Evolutionary conservation across 2,888 invertebrate genomes (phyloP).

Genomic region (Drosophila flavopinicola): DNA sequence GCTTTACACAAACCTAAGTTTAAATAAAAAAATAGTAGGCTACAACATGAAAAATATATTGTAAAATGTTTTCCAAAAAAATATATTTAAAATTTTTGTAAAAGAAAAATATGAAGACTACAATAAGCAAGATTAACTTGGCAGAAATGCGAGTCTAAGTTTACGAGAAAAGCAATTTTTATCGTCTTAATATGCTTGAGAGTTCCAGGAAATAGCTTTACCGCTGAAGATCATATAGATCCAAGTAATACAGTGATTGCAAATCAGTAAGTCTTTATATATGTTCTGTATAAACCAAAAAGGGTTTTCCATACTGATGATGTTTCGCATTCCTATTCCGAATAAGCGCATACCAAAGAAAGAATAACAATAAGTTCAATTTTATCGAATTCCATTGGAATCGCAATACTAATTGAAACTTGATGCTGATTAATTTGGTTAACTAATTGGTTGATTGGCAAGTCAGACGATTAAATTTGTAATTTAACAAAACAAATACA

Average conservation of each 20-base stretch:
- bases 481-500: too few species aligned
- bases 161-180: background rate
- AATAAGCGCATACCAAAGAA: too few species aligned
- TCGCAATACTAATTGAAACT: too few species aligned
- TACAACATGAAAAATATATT: background rate
- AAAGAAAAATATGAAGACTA: background rate
- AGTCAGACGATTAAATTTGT: too few species aligned
- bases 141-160: background rate
- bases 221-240: slow-evolving; percentile 1
- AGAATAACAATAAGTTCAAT: too few species aligned
- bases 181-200: slow-evolving; percentile 1
- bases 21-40: slow-evolving; percentile 18
- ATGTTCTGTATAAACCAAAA: background rate
- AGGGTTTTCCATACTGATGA: too few species aligned
- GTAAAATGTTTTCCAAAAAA: background rate
- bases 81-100: background rate
- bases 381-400: too few species aligned
- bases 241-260: background rate
- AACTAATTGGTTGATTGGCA: too few species aligned
- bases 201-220: too few species aligned
- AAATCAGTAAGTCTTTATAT: background rate
- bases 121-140: background rate
- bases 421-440: too few species aligned
- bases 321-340: too few species aligned
- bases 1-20: background rate